Conservation (phyloP, 2,113 vertebrate species). For the Crotalus tigris region DNA sequence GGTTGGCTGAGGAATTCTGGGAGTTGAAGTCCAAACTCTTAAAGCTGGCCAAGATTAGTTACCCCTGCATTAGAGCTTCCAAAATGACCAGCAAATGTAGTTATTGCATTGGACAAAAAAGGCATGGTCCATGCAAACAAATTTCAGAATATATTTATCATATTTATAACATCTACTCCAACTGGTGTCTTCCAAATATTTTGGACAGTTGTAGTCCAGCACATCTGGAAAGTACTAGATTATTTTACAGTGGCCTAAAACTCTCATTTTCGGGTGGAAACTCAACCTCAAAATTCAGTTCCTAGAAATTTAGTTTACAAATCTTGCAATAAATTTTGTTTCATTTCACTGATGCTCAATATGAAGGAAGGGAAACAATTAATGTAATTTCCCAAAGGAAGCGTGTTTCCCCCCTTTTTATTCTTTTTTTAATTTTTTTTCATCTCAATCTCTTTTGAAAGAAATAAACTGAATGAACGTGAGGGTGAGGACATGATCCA, state of each 20-base stretch:
- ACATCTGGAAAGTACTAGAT: not conserved
- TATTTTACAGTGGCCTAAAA: not conserved
- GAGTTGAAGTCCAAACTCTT: not conserved
- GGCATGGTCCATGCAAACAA: not conserved
- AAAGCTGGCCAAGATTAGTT: not conserved
- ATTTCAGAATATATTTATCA: not conserved
- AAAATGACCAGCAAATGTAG: not conserved
- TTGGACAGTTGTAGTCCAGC: not conserved
- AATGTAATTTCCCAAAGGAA: not conserved
- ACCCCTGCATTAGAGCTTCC: not conserved
- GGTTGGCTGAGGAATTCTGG: not conserved
- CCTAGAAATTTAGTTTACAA: not conserved
- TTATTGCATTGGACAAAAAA: not conserved
- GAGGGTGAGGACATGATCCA: not conserved
- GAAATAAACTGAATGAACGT: not conserved
- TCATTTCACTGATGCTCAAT: not conserved
- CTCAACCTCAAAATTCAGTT: not conserved
- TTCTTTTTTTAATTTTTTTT: not conserved
- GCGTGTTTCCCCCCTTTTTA: not conserved
- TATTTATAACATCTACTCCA: not conserved
- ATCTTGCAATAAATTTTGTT: not conserved
- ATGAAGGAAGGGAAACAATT: not conserved
- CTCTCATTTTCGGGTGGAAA: not conserved
- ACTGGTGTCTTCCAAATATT: not conserved
- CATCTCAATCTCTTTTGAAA: not conserved